phyloP scores from a whole-genome alignment of 23 tunicate genomes.

The Aplidium turbinatum region DNA sequence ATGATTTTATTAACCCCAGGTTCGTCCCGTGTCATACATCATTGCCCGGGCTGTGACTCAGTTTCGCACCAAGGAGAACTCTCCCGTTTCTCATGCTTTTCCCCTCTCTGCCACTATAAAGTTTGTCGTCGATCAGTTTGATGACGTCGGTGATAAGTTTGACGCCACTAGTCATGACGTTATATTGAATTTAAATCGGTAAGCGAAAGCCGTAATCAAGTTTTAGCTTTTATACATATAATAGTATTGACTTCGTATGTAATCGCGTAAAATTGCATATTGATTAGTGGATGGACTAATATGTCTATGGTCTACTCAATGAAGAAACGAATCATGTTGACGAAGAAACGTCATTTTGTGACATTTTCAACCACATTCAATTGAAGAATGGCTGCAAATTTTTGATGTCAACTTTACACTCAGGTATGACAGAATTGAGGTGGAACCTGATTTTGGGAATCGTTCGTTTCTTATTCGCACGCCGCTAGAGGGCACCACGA shows the following conservation, averaged over 20 bases:
- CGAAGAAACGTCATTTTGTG: too few relatives aligned
- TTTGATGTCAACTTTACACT: too few relatives aligned
- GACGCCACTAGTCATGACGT: constrained; percentile 55
- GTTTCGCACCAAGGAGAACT: constrained; percentile 44
- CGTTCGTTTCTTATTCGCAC: constrained; percentile 37
- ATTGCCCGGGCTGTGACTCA: constrained; percentile 44
- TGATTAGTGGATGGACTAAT: too few relatives aligned
- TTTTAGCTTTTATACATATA: too few relatives aligned
- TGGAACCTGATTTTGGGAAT: constrained; percentile 49
- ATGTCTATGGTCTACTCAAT: too few relatives aligned
- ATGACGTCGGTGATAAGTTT: constrained; percentile 56
- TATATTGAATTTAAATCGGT: constrained; percentile 45
- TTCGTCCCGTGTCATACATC: constrained; percentile 55
- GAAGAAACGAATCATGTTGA: too few relatives aligned
- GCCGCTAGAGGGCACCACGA: constrained; percentile 52
- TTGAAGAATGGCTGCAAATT: too few relatives aligned
- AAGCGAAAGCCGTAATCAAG: too few relatives aligned
- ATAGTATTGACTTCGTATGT: too few relatives aligned
- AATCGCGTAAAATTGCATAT: too few relatives aligned
- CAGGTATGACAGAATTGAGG: constrained; percentile 52
- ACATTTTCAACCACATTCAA: too few relatives aligned
- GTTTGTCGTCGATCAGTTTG: constrained; percentile 72
- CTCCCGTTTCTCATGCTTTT: constrained; percentile 35
- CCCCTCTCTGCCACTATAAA: constrained; percentile 52
- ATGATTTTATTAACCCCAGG: too few relatives aligned